Base-by-base conservation (phyloP, 2,797 vertebrate genomes). In the Enteromius unitaeniatus region DNA sequence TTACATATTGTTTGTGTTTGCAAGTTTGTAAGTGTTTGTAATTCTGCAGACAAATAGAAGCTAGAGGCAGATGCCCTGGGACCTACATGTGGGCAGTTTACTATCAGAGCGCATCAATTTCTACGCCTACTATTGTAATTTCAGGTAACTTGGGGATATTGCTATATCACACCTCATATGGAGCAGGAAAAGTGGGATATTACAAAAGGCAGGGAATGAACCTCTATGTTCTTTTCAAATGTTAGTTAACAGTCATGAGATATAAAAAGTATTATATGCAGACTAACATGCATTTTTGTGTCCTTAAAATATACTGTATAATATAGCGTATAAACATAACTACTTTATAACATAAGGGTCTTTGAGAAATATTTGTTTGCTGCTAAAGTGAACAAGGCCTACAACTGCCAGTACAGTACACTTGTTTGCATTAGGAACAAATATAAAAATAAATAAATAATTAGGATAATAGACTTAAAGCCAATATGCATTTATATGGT, bases 51-150 rank as follows among this genome's bases (percentile, higher is more conserved):
- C 11, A 10, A n/a, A 42, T 49, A 31, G 40, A 78, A 70, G 79
- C 51, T 60, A 26, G 19, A 72, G 67, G 51, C 51, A 60, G 51
- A 60, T 45, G 42, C 31, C 1, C 23, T 64, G 69, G 40, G 80
- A 82, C 37, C 23, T 5, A 31, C 40, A 17, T 70, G 79, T 62
- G 55, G 69, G 55, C 34, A 82, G 69, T 62, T 73, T 47, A 45
- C 26, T 31, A 60, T 81, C 23, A 60, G 55, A 74, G 58, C 31
- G 1, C 70, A 65, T 82, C 70, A 37, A 74, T 65, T 74, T 82
- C 55, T 58, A n/a, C 47, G 21, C 34, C 70, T 75, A 37, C 58
- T 19, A 7, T 6, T 70, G 78, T 70, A 74, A 82, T 82, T 65
- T 75, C 4, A 65, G 62, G 58, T 37, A 67, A 51, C 70, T 65